Evolutionary conservation across 1,140 invertebrate species (phyloP).

Genomic region (Chironomus striatipennis): DNA sequence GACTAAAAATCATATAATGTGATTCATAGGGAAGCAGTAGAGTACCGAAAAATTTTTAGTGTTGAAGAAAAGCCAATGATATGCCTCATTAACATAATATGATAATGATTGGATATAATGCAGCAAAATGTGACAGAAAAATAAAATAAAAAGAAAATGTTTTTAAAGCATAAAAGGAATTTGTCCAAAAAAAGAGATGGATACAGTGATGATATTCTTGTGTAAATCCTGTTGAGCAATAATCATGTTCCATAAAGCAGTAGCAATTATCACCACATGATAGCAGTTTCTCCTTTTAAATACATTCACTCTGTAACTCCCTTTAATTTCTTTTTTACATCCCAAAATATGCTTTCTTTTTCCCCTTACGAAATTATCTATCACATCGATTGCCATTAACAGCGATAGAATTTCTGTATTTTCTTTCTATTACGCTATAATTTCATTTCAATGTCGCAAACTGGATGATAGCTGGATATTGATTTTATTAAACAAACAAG

Average conservation of each 20-base stretch:
- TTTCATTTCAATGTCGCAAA: constrained; percentile 13
- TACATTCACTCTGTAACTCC: no score
- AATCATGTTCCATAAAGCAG: neutral
- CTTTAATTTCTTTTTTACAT: neutral
- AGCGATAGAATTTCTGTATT: neutral
- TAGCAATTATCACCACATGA: constrained; percentile 10
- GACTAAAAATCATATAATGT: no score
- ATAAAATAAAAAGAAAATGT: no score
- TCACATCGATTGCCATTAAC: constrained; percentile 1
- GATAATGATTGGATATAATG: no score
- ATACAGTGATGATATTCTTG: no score
- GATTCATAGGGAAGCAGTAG: no score
- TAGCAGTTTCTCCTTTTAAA: neutral
- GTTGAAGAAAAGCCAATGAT: no score
- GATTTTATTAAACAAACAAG: constrained; percentile 14
- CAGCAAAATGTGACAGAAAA: no score
- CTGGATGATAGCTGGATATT: constrained; percentile 12
- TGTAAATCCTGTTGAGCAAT: neutral
- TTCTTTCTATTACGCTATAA: neutral
- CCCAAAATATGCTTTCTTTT: neutral
- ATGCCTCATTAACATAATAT: no score
- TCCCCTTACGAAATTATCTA: neutral
- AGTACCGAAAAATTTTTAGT: no score
- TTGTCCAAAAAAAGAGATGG: no score
- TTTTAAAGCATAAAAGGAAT: no score